Conservation (phyloP, 2,113 vertebrate species). For the Siniperca knerii region DNA sequence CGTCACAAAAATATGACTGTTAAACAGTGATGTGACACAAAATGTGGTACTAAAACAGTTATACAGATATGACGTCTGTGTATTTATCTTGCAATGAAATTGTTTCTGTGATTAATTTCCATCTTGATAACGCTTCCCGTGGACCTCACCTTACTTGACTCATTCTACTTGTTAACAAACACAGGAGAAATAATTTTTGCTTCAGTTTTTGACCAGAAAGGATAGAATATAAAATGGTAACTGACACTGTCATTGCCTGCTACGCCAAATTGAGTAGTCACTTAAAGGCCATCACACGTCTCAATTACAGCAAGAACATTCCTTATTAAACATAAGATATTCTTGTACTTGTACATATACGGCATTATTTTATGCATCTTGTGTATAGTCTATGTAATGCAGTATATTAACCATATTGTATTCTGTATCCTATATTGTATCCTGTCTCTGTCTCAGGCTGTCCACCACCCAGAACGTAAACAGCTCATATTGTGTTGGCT, state of each 20-base stretch:
- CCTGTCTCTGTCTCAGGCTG: conserved; percentile 77
- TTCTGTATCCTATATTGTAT: background rate
- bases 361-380: background rate
- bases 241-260: too few relatives aligned
- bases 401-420: background rate
- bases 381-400: background rate
- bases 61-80: too few relatives aligned
- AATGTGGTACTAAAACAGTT: background rate
- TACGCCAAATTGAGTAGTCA: background rate
- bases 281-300: background rate
- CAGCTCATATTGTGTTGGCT: conserved; percentile 85
- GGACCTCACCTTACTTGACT: background rate
- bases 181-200: background rate
- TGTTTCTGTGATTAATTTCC: background rate
- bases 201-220: background rate
- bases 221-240: background rate
- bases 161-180: too few relatives aligned
- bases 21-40: too few relatives aligned
- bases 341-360: background rate
- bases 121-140: background rate
- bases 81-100: too few relatives aligned
- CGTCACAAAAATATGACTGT: too few relatives aligned
- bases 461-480: conserved; percentile 85
- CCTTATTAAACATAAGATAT: background rate
- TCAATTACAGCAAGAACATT: background rate